Evolutionary conservation across 1,140 invertebrate genomes (phyloP).

Genomic region (Microplitis mediator): DNA sequence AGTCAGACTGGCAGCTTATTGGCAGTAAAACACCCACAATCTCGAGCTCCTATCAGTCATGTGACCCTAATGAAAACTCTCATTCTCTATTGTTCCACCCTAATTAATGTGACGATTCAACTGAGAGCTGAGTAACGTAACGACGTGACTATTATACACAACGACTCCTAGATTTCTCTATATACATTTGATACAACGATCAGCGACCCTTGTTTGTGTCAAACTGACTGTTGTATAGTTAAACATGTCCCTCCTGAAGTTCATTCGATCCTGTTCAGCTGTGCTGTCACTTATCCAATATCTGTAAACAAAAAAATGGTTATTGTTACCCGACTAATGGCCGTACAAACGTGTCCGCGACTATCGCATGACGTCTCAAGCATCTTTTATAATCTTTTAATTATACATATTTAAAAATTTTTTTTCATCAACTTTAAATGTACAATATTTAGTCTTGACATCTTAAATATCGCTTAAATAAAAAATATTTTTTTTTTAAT

Average conservation of each 20-base stretch:
- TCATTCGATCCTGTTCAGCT: slow-evolving; percentile 49
- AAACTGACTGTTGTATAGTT: neutral
- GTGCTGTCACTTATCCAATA: slow-evolving; percentile 61
- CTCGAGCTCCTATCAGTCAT: slow-evolving; percentile 51
- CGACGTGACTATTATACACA: neutral
- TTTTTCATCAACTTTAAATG: no score
- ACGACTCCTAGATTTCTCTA: neutral
- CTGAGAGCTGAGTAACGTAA: neutral
- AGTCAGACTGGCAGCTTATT: slow-evolving; percentile 8
- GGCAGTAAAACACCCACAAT: slow-evolving; percentile 52
- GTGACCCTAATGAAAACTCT: slow-evolving; percentile 56
- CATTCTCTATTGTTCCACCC: slow-evolving; percentile 62
- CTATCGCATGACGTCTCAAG: neutral
- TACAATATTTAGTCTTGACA: no score
- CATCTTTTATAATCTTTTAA: no score
- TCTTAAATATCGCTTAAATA: no score
- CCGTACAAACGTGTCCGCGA: neutral
- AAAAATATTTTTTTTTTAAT: no score
- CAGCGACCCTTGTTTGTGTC: neutral
- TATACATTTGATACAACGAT: neutral
- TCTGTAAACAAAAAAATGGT: slow-evolving; percentile 60
- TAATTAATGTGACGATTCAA: slow-evolving; percentile 50
- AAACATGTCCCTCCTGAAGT: slow-evolving; percentile 22
- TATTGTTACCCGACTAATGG: slow-evolving; percentile 40
- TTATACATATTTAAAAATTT: no score